Base-by-base conservation (phyloP, 2,888 invertebrate genomes). In the Myathropa florea region DNA sequence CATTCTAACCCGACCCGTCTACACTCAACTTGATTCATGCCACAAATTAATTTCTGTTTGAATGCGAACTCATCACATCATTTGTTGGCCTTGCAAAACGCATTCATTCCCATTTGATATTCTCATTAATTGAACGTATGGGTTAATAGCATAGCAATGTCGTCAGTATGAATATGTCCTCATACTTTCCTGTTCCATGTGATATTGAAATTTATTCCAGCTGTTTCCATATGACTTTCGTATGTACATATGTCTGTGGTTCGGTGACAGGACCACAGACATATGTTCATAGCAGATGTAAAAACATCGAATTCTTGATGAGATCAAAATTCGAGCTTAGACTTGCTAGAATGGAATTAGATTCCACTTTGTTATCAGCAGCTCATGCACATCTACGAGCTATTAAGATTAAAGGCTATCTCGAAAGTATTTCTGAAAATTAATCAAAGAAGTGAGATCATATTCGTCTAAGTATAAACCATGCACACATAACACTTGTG, bases 71-170 rank as follows among this genome's bases (percentile, higher is more conserved):
- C 36, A 63, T 57, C 67, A 18, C 30, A 53, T 64, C 61, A 63
- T 18, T 63, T 23, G 63, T 39, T 75, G 75, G 30, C 73, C 81
- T 81, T 81, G 81, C 24, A 46, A 46, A 64, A 64, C 55, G 75
- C 68, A 81, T 75, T 76, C 28, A 67, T 33, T 67, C 33, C 36
- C 65, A 75, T 81, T 75, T n/a, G n/a, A n/a, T n/a, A n/a, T n/a
- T 67, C 33, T 55, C 65, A 75, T 81, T 75, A 81, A 75, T 81
- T 63, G 75, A 68, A 7, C 4, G 67, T 68, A 36, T 36, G 75
- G 73, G 81, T 81, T 65, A 81, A 73, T 55, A 63, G 55, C 60
- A 79, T 36, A 53, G 33, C 79, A 71, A 72, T 72, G 71, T 53
- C 71, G 71, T 24, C 46, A 36, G 39, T 26, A 61, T 63, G 70